Conservation (phyloP, 2,888 invertebrate species). For the Pterostichus niger region DNA sequence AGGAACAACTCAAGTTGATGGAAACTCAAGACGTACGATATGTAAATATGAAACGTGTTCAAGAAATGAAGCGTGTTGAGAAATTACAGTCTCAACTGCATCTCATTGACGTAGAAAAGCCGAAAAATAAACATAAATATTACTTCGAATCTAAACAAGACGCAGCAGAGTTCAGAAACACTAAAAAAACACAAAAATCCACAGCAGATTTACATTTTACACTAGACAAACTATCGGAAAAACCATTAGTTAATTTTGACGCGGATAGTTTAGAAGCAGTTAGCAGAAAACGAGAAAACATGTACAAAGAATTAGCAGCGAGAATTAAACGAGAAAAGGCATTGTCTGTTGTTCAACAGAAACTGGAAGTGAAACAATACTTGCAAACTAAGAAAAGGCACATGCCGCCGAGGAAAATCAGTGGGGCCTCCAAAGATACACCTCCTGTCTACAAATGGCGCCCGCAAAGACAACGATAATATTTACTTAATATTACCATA, state of each 20-base stretch:
- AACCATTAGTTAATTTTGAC: constrained; percentile 81
- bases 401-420: constrained; percentile 83
- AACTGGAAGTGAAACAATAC: constrained; percentile 86
- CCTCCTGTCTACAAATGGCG: constrained; percentile 90
- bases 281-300: constrained; percentile 81
- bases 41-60: constrained; percentile 89
- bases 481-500: no score
- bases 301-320: constrained; percentile 87
- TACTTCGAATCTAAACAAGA: constrained; percentile 83
- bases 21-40: constrained; percentile 95
- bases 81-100: constrained; percentile 89
- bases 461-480: constrained; percentile 88
- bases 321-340: constrained; percentile 89
- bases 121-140: constrained; percentile 88
- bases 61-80: constrained; percentile 89
- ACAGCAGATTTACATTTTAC: constrained; percentile 77
- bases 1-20: constrained; percentile 93
- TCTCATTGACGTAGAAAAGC: constrained; percentile 86
- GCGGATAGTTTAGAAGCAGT: constrained; percentile 79
- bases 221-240: constrained; percentile 84
- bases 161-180: constrained; percentile 79
- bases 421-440: constrained; percentile 81
- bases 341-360: constrained; percentile 86
- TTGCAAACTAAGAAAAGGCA: constrained; percentile 82
- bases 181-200: neutral